Percentiles rank a stretch among this genome's conserved stretches.
These are phyloP conservation scores for Clarias platycephalus DNA, from an alignment of 2,797 vertebrate genomes.

Conservation along the genomic window DNA sequence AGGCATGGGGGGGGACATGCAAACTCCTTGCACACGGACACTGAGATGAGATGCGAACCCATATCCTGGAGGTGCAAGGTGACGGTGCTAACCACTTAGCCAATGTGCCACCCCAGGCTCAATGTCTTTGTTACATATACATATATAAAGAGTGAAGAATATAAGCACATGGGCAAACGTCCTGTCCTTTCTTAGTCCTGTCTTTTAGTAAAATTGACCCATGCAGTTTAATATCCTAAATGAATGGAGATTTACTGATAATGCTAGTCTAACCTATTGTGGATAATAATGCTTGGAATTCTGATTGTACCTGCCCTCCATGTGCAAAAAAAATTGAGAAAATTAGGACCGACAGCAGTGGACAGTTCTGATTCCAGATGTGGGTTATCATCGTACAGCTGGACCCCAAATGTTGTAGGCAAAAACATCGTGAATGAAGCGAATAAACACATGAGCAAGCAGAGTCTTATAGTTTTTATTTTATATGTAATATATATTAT, in stretches of 20 bases:
- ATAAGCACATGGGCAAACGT: not conserved
- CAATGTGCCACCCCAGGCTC: not conserved
- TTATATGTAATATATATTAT: conserved; percentile 72
- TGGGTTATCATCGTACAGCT: not conserved
- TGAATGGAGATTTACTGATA: not conserved
- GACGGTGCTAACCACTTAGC: too few relatives aligned
- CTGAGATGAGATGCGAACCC: too few relatives aligned
- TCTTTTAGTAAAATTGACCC: not conserved
- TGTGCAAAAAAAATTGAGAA: not conserved
- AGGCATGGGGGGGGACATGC: too few relatives aligned
- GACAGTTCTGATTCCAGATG: not conserved
- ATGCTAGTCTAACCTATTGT: not conserved
- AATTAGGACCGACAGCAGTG: not conserved
- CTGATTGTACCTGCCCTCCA: not conserved
- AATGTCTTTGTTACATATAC: too few relatives aligned
- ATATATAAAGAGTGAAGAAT: not conserved
- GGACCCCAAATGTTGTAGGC: too few relatives aligned
- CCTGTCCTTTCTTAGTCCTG: not conserved
- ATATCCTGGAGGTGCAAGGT: too few relatives aligned
- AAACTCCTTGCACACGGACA: too few relatives aligned
- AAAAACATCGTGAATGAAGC: not conserved
- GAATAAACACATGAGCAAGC: not conserved
- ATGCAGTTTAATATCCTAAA: not conserved
- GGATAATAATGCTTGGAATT: not conserved
- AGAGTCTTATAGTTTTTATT: conserved; percentile 42